phyloP scores from a whole-genome alignment of 2,888 invertebrate genomes.

The Eupelmus urozonus region DNA sequence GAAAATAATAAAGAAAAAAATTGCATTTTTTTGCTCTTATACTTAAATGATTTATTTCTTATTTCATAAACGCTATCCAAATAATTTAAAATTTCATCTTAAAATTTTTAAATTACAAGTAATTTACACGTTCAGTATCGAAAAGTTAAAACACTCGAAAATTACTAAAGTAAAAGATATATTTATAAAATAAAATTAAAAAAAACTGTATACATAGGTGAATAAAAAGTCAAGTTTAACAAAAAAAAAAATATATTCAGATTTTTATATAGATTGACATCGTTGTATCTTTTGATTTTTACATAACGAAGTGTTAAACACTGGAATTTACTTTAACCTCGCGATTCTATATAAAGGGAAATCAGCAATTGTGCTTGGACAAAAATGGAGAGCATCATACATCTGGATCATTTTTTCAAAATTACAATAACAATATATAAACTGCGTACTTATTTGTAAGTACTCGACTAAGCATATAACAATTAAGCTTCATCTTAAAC shows the following conservation, averaged over 20 bases:
- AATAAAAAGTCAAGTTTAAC: constrained; percentile 1
- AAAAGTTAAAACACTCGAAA: too few species aligned
- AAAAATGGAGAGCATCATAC: constrained; percentile 3
- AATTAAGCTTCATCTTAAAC: constrained; percentile 18
- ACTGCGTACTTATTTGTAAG: constrained; percentile 30
- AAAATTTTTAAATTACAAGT: too few species aligned
- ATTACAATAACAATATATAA: constrained; percentile 33
- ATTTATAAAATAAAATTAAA: too few species aligned
- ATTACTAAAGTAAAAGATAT: too few species aligned
- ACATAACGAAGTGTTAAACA: neutral
- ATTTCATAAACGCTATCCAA: too few species aligned
- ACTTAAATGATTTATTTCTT: too few species aligned
- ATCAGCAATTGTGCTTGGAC: constrained; percentile 28
- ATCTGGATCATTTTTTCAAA: constrained; percentile 1
- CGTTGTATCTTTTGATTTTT: constrained; percentile 29
- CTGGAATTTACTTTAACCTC: neutral
- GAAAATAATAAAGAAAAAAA: too few species aligned
- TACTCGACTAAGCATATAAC: constrained; percentile 32
- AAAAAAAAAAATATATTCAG: constrained; percentile 37
- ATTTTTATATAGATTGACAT: constrained; percentile 8
- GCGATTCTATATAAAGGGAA: neutral
- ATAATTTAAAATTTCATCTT: too few species aligned
- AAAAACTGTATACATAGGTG: too few species aligned
- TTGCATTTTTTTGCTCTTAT: too few species aligned
- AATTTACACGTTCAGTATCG: too few species aligned